A percentile compares a stretch with the other conserved stretches of the same genome.
Evolutionary conservation across 1,140 invertebrate species (phyloP).

Genomic region (Drosophila busckii): DNA sequence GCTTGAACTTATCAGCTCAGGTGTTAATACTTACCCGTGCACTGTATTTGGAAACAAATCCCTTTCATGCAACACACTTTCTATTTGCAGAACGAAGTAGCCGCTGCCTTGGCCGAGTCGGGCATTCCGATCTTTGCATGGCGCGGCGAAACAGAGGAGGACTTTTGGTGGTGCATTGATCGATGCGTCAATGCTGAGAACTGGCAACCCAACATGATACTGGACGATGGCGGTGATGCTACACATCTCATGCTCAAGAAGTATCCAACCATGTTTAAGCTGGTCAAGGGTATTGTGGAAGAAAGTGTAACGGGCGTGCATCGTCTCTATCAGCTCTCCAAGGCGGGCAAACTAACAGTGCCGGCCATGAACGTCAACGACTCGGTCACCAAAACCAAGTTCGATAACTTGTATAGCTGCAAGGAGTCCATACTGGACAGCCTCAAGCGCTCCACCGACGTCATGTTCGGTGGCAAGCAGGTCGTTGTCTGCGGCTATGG

Average conservation of each 20-base stretch:
- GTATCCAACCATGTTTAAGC: slow-evolving; percentile 95
- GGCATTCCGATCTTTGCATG: slow-evolving; percentile 95
- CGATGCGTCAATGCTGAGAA: slow-evolving; percentile 93
- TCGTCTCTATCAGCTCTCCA: slow-evolving; percentile 96
- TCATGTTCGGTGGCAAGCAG: slow-evolving; percentile 99
- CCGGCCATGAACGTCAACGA: slow-evolving; percentile 99
- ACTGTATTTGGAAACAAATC: no score
- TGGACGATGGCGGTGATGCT: slow-evolving; percentile 98
- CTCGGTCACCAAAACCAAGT: slow-evolving; percentile 99
- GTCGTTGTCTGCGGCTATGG: slow-evolving; percentile 98
- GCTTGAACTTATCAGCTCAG: slow-evolving; percentile 31
- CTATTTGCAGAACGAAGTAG: slow-evolving; percentile 91
- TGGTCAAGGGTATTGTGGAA: slow-evolving; percentile 98
- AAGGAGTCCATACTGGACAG: slow-evolving; percentile 78
- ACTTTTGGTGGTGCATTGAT: slow-evolving; percentile 99
- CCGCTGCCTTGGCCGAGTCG: slow-evolving; percentile 95
- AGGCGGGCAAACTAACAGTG: slow-evolving; percentile 95
- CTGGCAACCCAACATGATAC: slow-evolving; percentile 99
- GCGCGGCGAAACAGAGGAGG: slow-evolving; percentile 97
- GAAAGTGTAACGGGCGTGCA: slow-evolving; percentile 99
- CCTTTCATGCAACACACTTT: not conserved
- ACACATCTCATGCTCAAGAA: slow-evolving; percentile 98
- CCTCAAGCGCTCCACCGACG: slow-evolving; percentile 82
- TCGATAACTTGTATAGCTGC: slow-evolving; percentile 86
- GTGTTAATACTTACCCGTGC: not conserved